Percentiles rank a stretch among this genome's conserved stretches.
These are phyloP conservation scores for Sebastes umbrosus DNA, from an alignment of 2,797 vertebrate genomes.

Conservation along the genomic window DNA sequence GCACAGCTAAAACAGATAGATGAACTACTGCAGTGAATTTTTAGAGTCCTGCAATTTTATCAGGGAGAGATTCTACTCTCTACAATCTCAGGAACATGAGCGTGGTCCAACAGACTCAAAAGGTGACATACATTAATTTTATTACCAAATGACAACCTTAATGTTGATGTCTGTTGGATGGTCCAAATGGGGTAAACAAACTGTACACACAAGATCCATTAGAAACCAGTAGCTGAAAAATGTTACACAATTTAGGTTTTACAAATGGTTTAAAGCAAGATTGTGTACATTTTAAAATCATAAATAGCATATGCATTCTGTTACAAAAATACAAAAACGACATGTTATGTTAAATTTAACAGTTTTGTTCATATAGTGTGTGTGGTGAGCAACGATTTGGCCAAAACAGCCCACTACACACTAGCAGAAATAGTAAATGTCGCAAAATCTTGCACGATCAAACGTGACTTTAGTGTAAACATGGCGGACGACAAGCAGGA, in stretches of 20 bases:
- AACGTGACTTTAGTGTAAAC: too few relatives aligned
- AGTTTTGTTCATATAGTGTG: too few relatives aligned
- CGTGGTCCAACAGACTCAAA: not conserved
- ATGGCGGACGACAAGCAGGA: too few relatives aligned
- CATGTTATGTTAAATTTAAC: too few relatives aligned
- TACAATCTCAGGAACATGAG: not conserved
- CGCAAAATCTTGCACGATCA: too few relatives aligned
- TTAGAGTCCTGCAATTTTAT: conserved; percentile 21
- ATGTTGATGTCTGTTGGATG: not conserved
- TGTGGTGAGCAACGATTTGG: too few relatives aligned
- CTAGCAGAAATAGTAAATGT: too few relatives aligned
- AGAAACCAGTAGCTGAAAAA: not conserved
- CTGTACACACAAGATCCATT: not conserved
- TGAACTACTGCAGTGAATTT: conserved; percentile 45
- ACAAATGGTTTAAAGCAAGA: not conserved
- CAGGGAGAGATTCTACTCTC: not conserved
- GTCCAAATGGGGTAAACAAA: not conserved
- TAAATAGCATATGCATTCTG: not conserved
- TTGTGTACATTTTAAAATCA: not conserved
- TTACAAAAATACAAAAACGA: not conserved
- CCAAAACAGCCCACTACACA: too few relatives aligned
- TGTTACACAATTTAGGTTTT: not conserved
- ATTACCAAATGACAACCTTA: not conserved
- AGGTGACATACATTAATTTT: conserved; percentile 6
- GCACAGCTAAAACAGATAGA: conserved; percentile 57